Conservation (phyloP, 2,113 vertebrate species). For the Amphiprion percula region DNA sequence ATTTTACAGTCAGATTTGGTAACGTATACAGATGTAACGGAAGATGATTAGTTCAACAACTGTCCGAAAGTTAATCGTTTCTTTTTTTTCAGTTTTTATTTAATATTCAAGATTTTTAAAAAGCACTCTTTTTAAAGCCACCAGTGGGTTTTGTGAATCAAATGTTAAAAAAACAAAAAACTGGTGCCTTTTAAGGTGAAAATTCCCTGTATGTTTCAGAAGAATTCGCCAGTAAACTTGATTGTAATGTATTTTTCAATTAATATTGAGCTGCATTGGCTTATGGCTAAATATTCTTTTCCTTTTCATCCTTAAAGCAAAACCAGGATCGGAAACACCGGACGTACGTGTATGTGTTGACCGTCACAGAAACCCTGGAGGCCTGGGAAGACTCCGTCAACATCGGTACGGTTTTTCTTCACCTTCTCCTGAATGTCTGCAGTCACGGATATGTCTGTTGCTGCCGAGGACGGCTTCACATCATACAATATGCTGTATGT, state of each 20-base stretch:
- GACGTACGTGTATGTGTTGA: conserved; percentile 96
- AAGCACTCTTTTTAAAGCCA: too few species aligned
- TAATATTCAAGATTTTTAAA: too few species aligned
- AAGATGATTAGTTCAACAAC: too few species aligned
- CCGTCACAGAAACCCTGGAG: conserved; percentile 95
- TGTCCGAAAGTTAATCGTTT: too few species aligned
- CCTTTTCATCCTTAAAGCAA: conserved; percentile 77
- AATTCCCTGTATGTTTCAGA: background rate
- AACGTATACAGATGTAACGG: too few species aligned
- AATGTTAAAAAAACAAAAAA: too few species aligned
- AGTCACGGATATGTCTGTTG: background rate
- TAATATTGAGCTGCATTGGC: background rate
- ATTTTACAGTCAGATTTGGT: too few species aligned
- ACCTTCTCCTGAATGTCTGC: background rate
- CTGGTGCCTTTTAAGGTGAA: too few species aligned
- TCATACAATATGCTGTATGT: background rate
- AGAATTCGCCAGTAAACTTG: background rate
- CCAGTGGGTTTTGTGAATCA: too few species aligned
- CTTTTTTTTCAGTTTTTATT: too few species aligned
- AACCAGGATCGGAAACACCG: conserved; percentile 97
- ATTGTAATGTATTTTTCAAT: background rate
- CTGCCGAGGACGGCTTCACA: background rate
- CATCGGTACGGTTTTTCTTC: conserved; percentile 86
- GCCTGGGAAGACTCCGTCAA: conserved; percentile 98
- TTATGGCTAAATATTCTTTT: conserved; percentile 4